phyloP scores from a whole-genome alignment of 1,140 invertebrate species.

The Macrosteles quadrilineatus region DNA sequence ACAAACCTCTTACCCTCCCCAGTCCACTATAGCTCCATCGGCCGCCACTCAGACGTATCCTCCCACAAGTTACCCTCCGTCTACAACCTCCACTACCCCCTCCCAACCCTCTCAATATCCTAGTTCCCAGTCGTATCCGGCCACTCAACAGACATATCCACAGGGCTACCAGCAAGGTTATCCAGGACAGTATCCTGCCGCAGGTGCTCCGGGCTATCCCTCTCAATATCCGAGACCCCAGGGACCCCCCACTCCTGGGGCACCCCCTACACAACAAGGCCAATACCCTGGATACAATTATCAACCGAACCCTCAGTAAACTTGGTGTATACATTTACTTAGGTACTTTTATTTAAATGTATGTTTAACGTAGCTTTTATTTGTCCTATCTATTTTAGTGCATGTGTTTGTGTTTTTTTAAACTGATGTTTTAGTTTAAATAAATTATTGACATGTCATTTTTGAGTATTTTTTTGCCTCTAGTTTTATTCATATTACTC shows the following conservation, averaged over 20 bases:
- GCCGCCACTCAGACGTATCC: slow-evolving; percentile 38
- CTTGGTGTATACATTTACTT: too few species aligned
- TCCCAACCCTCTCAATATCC: slow-evolving; percentile 21
- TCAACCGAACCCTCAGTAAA: slow-evolving; percentile 33
- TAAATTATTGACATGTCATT: too few species aligned
- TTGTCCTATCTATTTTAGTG: too few species aligned
- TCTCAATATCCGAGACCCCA: slow-evolving; percentile 23
- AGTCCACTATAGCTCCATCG: slow-evolving; percentile 37
- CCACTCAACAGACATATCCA: slow-evolving; percentile 14
- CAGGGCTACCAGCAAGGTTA: slow-evolving; percentile 23
- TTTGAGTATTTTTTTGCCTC: too few species aligned
- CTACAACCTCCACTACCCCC: slow-evolving; percentile 4
- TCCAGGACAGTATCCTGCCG: slow-evolving; percentile 25
- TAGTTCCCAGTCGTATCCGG: neutral
- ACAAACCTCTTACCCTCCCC: slow-evolving; percentile 35
- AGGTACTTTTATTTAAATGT: too few species aligned
- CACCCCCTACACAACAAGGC: slow-evolving; percentile 14
- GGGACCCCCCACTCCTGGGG: slow-evolving; percentile 15
- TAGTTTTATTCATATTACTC: too few species aligned
- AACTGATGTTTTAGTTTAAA: too few species aligned
- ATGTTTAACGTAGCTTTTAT: too few species aligned
- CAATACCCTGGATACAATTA: slow-evolving; percentile 33
- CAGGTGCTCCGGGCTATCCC: slow-evolving; percentile 15
- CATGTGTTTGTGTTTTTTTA: too few species aligned
- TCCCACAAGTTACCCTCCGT: slow-evolving; percentile 27